Base-by-base conservation (phyloP, 2,888 invertebrate genomes). In the Hydraecia micacea region DNA sequence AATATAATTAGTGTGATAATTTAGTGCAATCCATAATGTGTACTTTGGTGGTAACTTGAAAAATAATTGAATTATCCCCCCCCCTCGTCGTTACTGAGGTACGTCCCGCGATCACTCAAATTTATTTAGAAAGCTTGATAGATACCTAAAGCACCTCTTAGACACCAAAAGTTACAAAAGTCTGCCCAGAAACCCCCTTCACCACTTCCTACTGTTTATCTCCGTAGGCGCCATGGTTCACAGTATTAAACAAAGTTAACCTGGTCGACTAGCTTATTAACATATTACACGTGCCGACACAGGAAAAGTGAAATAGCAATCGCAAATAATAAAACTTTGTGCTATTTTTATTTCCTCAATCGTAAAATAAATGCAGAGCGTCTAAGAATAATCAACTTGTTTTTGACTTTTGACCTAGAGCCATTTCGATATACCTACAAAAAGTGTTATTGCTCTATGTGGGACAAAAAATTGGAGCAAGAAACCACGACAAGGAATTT, bases 311-410 rank as follows among this genome's bases (percentile, higher is more conserved):
- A 62, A 49, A 72, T 25, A 52, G 8, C n/a, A 52, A 80, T 70
- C 15, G 7, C 15, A 28, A 76, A 25, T 60, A 60, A 39, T 77
- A 71, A 79, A 79, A 13, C 46, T 58, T 18, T 58, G 55, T 36
- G 25, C 28, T 58, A 46, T 49, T 71, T 32, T 32, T n/a, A 21
- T n/a, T 69, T 79, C 28, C 9, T n/a, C 71, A 60, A 52, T 70
- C 71, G 32, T 71, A 32, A 80, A 32, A 42, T 25, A 25, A 18
- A 13, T 18, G 42, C n/a, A 7, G 2, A 60, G 2, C 21, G 15
- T 25, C 36, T 62, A 25, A 36, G 21, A 62, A 62, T 49, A 15
- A 21, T n/a, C 15, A 11, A 36, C 0, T 28, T 39, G 21, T 76
- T 76, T 62, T 49, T 58, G 7, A 5, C 18, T 58, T 74, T 21